Evolutionary conservation across 2,888 invertebrate species (phyloP), one percentile per base, ranked within the genome.

Genomic region (Adela reaumurella): DNA sequence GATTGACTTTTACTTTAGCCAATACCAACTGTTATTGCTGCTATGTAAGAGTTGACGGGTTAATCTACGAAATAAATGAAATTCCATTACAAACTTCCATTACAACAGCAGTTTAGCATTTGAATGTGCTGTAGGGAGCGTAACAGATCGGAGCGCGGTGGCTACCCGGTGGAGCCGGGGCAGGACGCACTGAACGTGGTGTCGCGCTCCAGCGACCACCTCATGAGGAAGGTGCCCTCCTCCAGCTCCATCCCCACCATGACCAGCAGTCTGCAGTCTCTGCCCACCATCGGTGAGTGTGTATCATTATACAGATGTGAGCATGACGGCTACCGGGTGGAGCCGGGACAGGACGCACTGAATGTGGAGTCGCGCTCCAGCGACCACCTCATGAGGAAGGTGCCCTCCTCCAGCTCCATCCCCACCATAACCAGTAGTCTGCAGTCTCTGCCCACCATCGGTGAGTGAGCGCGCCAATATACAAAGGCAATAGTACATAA

Each of bases 381-480:
- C 50, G 53, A 51, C 5, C 46, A 49, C 5, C 20, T 50, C 10
- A 81, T 88, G 58, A 83, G 86, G 54, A 73, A 88, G 29, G 88
- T 88, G 2, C 84, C 85, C 1, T 89, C 89, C 2, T 86, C 85
- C 41, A 87, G 87, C 20, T 87, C 87, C 5, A 85, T 90, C 49
- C 83, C 85, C 54, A 85, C 83, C 58, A 67, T 83, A 61, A 45
- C 45, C 35, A 35, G 6, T 14, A 35, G 43, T n/a, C 17, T 17
- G 14, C 43, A 14, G 54, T 47, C 65, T 51, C 64, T 72, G 59
- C 72, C 73, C 50, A 58, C 67, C 52, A 70, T 72, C 50, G 73
- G 72, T 68, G 43, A 46, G 54, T n/a, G 10, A 29, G n/a, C n/a
- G n/a, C n/a, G n/a, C n/a, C n/a, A n/a, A n/a, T n/a, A n/a, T n/a